Evolutionary conservation across 2,113 vertebrate genomes (phyloP), one percentile per base, ranked within the genome.

Genomic region (Tragelaphus strepsiceros): DNA sequence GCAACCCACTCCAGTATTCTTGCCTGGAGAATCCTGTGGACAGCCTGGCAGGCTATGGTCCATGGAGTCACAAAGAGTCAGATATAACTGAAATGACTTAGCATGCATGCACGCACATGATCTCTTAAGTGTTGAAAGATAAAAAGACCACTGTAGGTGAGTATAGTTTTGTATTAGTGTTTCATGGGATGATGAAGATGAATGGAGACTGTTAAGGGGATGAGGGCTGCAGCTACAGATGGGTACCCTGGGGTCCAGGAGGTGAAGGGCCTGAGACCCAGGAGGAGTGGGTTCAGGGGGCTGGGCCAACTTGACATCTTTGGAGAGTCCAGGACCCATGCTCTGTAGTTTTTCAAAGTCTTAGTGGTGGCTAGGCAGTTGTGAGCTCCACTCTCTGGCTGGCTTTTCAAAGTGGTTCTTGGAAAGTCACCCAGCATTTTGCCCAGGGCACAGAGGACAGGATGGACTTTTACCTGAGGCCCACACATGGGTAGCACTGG

Each of bases 31-130:
- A 74, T 13, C 71, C 21, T 43, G 11, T 43, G 35, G 21, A 74
- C 71, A 74, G 11, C 71, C 21, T 74, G 35, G 6, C 0, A 0
- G 71, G 71, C 71, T 74, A 74, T 43, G 21, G 35, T 43, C 35
- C 21, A 24, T 74, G 21, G 21, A 24, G 35, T 74, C 35, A 24
- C 35, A 74, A 61, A 61, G 35, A 74, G 35, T 74, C 35, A 24
- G 35, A 74, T 21, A 12, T 6, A 74, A 24, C 35, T 43, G 35
- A 74, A 74, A 35, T 24, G 71, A 43, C 21, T 74, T 74, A 43
- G 35, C 22, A 24, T 0, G 0, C 64, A 71, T 0, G 5, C n/a
- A 71, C 0, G 0, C n/a, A 35, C 64, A 71, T 35, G 19, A 35
- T 22, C 19, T 71, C n/a, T 71, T 12, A 71, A 35, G 64, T 71